A percentile compares a stretch with the other conserved stretches of the same genome.
phyloP scores from a whole-genome alignment of 2,888 invertebrate genomes.

The Coelogynopora nodosa region DNA sequence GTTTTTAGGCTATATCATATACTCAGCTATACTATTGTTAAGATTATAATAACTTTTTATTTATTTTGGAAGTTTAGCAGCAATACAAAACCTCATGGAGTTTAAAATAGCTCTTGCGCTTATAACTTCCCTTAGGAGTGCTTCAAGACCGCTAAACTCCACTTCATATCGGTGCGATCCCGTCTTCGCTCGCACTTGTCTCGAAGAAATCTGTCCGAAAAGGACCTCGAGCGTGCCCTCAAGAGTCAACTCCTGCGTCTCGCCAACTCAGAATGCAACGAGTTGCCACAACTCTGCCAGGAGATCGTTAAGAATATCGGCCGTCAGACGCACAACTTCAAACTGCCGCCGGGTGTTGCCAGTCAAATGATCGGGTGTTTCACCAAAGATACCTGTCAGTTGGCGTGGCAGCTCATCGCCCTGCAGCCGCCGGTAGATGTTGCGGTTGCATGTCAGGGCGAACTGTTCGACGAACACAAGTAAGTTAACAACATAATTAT shows the following conservation, averaged over 20 bases:
- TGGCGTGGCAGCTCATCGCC: not conserved
- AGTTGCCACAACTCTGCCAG: slow-evolving; percentile 5
- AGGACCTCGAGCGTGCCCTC: not conserved
- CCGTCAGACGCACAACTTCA: slow-evolving; percentile 4
- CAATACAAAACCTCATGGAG: no score
- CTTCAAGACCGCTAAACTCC: slow-evolving; percentile 3
- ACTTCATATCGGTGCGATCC: not conserved
- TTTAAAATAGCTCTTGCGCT: no score
- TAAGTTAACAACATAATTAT: not conserved
- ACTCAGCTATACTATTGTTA: no score
- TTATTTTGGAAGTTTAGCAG: no score
- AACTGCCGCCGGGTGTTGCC: not conserved
- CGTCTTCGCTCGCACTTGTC: not conserved
- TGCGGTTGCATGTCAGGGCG: not conserved
- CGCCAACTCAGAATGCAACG: not conserved
- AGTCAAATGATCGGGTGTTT: not conserved
- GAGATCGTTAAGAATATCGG: not conserved
- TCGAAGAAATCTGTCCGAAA: not conserved
- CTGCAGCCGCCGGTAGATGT: slow-evolving; percentile 2
- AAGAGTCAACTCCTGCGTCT: not conserved
- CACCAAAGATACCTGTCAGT: not conserved
- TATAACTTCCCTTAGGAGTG: no score
- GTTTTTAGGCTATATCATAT: no score
- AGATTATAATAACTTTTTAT: no score
- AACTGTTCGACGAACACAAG: slow-evolving; percentile 13